Conservation (phyloP, 1,140 invertebrate genomes). For the Mamestra configurata region DNA sequence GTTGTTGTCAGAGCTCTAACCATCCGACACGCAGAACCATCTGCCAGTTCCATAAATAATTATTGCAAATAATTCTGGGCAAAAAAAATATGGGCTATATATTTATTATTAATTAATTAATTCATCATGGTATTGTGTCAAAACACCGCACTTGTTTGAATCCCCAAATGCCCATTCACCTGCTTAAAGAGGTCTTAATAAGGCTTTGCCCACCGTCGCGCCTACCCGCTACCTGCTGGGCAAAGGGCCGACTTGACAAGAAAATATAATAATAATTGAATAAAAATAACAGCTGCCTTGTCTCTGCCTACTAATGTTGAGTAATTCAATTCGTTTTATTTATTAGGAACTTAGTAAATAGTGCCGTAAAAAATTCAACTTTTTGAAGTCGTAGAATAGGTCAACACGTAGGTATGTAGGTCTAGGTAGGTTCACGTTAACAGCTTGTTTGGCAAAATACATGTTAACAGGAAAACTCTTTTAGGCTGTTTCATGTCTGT, state of each 20-base stretch:
- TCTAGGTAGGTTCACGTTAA: too few relatives aligned
- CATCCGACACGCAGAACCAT: not conserved
- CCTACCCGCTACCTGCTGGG: constrained; percentile 22
- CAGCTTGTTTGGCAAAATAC: too few relatives aligned
- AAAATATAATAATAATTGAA: not conserved
- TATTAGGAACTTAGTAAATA: too few relatives aligned
- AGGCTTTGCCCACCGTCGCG: not conserved
- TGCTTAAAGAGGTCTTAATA: constrained; percentile 31
- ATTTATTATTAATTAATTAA: constrained; percentile 4
- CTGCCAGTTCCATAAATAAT: not conserved
- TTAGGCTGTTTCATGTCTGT: too few relatives aligned
- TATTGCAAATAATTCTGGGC: too few relatives aligned
- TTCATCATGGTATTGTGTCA: not conserved
- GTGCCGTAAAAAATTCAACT: too few relatives aligned
- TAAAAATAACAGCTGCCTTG: constrained; percentile 7
- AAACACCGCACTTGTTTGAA: not conserved
- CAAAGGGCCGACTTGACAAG: not conserved
- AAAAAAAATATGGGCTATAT: not conserved
- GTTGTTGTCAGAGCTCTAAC: too few relatives aligned
- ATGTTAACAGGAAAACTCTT: too few relatives aligned
- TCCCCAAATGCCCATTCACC: constrained; percentile 13
- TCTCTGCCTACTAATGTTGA: not conserved
- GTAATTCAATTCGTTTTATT: constrained; percentile 9
- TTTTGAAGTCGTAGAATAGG: too few relatives aligned
- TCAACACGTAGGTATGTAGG: too few relatives aligned